Base-by-base conservation (phyloP, 37 sponge, comb jelly and placozoan genomes). In the Spongilla lacustris region DNA sequence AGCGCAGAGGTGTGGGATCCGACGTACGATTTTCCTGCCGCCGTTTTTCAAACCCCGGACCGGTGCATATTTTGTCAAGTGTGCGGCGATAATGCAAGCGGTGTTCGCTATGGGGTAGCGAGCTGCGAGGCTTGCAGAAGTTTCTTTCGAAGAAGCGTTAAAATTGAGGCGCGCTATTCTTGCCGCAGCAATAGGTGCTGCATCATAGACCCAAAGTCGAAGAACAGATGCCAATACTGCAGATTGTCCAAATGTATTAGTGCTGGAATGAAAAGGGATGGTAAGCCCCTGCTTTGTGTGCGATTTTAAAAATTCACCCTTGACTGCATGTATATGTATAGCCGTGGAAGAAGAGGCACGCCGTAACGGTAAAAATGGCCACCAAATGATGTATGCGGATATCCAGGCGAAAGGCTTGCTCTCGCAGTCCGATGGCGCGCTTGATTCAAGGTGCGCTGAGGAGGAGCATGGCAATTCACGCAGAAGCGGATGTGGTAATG, bases 71-170 rank as follows among this genome's bases (percentile, higher is more conserved):
- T n/a, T n/a, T n/a, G n/a, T n/a, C n/a, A 71, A 36, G 89, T 92
- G 66, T 92, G 93, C 77, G 85, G 89, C 31, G 93, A 92, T 73
- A 73, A 68, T 0, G 89, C 93, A 22, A 70, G 86, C 22, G 93
- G 93, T 31, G 84, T 80, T 34, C 93, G 89, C 78, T 92, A 85
- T 79, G 93, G 93, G 4, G 93, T 92, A n/a, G 46, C 85, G 22
- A 89, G 86, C 82, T 92, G 93, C 76, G 93, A 92, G 35, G 93
- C 89, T 29, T 92, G 93, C 76, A 92, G 89, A 81, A 81, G 86
- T 29, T 92, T 92, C 81, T 92, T 92, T 50, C 83, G 89, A 36
- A 38, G 93, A 69, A 89, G 86, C 70, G 82, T 92, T 19, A 85
- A 89, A 14, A 36, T 76, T 22, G 74, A 38, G 37, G 81, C 89